Base-by-base conservation (phyloP, 2,888 invertebrate genomes). In the Psylliodes chrysocephalus region DNA sequence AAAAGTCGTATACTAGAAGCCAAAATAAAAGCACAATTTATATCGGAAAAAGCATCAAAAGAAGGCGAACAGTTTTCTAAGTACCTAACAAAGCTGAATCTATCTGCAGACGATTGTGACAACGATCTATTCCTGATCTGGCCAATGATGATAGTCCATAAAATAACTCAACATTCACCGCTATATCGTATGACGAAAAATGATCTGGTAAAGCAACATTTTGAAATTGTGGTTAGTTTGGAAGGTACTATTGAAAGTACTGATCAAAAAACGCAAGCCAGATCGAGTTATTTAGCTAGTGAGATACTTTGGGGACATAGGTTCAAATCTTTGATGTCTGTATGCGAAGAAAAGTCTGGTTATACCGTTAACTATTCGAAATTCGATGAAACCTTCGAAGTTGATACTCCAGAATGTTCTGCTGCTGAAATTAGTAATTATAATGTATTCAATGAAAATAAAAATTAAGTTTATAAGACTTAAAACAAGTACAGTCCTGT, bases 141-240 rank as follows among this genome's bases (percentile, higher is more conserved):
- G 98, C 98, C 98, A 0, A 90, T 95, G 79, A 92, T 94, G 2
- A 91, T 97, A 18, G 91, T 95, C 12, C 98, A 99, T 79, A 88
- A 88, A 64, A 97, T 99, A 73, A 91, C 95, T 79, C 88, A 86
- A 60, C 83, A 83, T 0, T 96, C 96, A 71, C 98, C 98, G 0
- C 87, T 99, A 17, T 98, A 91, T 83, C 87, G 90, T 70, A 87
- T 97, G 82, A 93, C 94, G 1, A 95, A 96, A 0, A 91, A 93
- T 44, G 65, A 66, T 40, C 30, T 66, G 40, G 30, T 30, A 1
- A 14, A 55, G 7, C 53, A 56, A 15, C 44, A 56, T 7, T 67
- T 70, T 15, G 70, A 70, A 19, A 62, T 70, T 1, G 55, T 70
- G 5, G 67, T 68, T 1, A 63, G 57, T 7, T 44, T 70, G 19